Conservation (phyloP, 1,140 invertebrate genomes). For the Matsumurasca onukii region DNA sequence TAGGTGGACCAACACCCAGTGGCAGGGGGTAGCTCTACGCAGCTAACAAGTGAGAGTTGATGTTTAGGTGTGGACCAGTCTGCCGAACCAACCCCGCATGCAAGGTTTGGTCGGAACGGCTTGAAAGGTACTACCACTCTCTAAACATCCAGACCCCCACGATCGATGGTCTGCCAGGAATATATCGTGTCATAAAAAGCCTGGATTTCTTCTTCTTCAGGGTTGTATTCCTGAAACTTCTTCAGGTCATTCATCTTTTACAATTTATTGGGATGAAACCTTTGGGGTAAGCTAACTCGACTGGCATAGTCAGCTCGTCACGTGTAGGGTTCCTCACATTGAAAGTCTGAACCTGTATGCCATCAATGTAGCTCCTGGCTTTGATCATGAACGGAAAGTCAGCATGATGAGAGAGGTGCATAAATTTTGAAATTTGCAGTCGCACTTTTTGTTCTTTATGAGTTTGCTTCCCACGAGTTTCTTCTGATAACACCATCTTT, state of each 20-base stretch:
- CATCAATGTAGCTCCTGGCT: slow-evolving; percentile 24
- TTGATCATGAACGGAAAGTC: slow-evolving; percentile 9
- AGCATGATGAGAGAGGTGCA: slow-evolving; percentile 31
- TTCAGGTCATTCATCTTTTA: slow-evolving; percentile 8
- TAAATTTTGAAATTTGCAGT: slow-evolving; percentile 29
- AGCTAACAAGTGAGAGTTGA: too few species aligned
- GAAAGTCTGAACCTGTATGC: not conserved
- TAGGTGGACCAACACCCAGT: too few species aligned
- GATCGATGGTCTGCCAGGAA: not conserved
- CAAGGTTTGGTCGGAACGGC: too few species aligned
- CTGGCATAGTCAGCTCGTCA: not conserved
- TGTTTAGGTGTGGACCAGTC: too few species aligned
- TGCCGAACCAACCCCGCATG: too few species aligned
- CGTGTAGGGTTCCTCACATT: not conserved
- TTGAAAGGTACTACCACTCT: too few species aligned
- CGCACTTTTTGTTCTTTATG: slow-evolving; percentile 29
- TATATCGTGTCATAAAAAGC: not conserved
- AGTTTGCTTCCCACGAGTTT: slow-evolving; percentile 28
- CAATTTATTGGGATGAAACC: not conserved
- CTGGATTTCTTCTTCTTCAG: slow-evolving; percentile 6
- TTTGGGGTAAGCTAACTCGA: not conserved
- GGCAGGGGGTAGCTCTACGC: too few species aligned
- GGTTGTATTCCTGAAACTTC: not conserved
- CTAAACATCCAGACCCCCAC: too few species aligned
- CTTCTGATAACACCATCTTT: slow-evolving; percentile 29